These are phyloP conservation scores for Pteruthius melanotis DNA, from an alignment of 2,113 vertebrate species.

Conservation along the genomic window DNA sequence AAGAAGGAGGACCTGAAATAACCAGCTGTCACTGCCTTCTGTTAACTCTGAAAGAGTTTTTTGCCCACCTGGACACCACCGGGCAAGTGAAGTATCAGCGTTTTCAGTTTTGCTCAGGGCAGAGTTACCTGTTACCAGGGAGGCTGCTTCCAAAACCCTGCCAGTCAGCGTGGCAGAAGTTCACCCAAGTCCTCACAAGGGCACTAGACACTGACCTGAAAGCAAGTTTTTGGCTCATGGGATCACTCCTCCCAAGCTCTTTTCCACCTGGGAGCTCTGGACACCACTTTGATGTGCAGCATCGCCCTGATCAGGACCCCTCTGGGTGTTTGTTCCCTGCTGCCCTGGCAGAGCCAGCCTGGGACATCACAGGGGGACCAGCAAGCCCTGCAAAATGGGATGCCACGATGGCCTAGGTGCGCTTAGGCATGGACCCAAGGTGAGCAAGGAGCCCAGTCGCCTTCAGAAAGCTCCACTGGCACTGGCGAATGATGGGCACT, in stretches of 20 bases:
- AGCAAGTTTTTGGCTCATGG: background rate
- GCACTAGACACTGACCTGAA: background rate
- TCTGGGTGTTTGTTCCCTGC: rapidly evolving
- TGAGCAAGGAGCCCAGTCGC: rapidly evolving
- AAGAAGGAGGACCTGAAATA: background rate
- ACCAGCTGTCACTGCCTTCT: constrained; percentile 48
- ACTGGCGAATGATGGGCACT: background rate
- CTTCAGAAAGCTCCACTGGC: background rate
- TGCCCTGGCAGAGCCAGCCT: background rate
- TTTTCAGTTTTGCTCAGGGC: constrained; percentile 15
- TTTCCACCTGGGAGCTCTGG: too few species aligned
- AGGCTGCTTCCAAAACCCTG: background rate
- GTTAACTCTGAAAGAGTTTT: constrained; percentile 15
- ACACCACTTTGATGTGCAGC: background rate
- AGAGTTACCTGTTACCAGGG: background rate
- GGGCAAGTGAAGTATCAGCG: background rate
- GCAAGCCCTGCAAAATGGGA: background rate
- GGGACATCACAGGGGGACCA: background rate
- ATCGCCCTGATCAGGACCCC: background rate
- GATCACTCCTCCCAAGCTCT: background rate
- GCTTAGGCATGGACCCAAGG: background rate
- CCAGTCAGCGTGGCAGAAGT: background rate
- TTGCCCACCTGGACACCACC: background rate
- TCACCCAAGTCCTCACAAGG: constrained; percentile 25
- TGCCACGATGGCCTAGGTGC: background rate